These are phyloP conservation scores for Eristalinus sepulchralis DNA, from an alignment of 2,888 invertebrate species.

Conservation along the genomic window DNA sequence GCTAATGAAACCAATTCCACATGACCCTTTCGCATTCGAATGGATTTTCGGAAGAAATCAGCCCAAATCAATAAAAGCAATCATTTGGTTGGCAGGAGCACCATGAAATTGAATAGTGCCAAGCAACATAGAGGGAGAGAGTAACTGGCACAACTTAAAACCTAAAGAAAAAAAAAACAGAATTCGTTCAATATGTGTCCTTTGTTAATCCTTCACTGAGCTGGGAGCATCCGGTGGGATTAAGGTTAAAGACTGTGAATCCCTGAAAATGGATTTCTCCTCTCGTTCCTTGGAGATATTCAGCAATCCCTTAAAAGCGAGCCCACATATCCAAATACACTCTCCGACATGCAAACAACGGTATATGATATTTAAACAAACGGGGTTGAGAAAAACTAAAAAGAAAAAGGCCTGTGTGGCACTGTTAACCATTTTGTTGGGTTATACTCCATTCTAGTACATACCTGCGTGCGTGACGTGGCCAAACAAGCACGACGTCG, in stretches of 20 bases:
- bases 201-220: slow-evolving; percentile 39
- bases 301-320: slow-evolving; percentile 49
- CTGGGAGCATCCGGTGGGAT: slow-evolving; percentile 29
- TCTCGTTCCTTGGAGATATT: slow-evolving; percentile 18
- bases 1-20: background rate
- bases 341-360: slow-evolving; percentile 35
- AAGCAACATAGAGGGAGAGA: background rate
- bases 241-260: slow-evolving; percentile 47
- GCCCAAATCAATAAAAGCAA: slow-evolving; percentile 33
- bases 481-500: slow-evolving; percentile 62
- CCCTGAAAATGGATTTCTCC: slow-evolving; percentile 6
- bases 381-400: background rate
- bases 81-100: background rate
- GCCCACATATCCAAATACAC: slow-evolving; percentile 10
- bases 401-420: background rate
- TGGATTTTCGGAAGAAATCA: background rate
- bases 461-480: slow-evolving; percentile 61
- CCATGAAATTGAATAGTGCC: background rate
- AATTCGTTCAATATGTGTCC: slow-evolving; percentile 32
- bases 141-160: background rate
- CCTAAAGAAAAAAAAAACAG: background rate
- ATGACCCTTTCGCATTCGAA: background rate
- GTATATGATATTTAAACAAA: background rate
- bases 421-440: too few relatives aligned
- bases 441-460: background rate